A percentile compares a stretch with the other conserved stretches of the same genome.
phyloP scores from a whole-genome alignment of 2,888 invertebrate species.

The Smittia sp. region DNA sequence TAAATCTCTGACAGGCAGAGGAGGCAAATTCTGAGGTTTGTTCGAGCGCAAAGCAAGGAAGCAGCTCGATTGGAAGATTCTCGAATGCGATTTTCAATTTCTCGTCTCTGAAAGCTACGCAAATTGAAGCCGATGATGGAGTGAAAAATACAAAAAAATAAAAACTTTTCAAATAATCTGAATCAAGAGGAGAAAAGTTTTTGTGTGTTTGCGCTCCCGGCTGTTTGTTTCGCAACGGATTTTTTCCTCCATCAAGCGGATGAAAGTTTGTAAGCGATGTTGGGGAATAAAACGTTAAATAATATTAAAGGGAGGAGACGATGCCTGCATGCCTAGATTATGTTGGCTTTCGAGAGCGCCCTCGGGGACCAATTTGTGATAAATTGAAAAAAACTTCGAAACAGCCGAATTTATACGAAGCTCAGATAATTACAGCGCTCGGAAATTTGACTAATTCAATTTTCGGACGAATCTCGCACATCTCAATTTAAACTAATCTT shows the following conservation, averaged over 20 bases:
- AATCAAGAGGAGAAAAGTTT: conserved; percentile 19
- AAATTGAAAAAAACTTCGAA: conserved; percentile 28
- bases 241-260: conserved; percentile 4
- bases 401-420: background rate
- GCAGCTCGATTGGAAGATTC: conserved; percentile 18
- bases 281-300: conserved; percentile 11
- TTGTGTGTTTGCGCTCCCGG: conserved; percentile 18
- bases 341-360: conserved; percentile 33
- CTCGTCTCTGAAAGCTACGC: background rate
- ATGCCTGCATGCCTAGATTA: conserved; percentile 14
- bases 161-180: conserved; percentile 16
- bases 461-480: conserved; percentile 18
- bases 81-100: conserved; percentile 22
- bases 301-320: background rate
- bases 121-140: conserved; percentile 14
- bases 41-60: background rate
- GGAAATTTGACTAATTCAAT: conserved; percentile 17
- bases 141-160: conserved; percentile 28
- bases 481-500: conserved; percentile 12
- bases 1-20: background rate
- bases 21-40: background rate
- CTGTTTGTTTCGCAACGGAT: conserved; percentile 2
- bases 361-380: conserved; percentile 32
- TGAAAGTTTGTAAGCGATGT: conserved; percentile 4
- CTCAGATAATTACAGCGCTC: conserved; percentile 7